Base-by-base conservation (phyloP, 2,797 vertebrate species). In the Sarcophilus harrisii region DNA sequence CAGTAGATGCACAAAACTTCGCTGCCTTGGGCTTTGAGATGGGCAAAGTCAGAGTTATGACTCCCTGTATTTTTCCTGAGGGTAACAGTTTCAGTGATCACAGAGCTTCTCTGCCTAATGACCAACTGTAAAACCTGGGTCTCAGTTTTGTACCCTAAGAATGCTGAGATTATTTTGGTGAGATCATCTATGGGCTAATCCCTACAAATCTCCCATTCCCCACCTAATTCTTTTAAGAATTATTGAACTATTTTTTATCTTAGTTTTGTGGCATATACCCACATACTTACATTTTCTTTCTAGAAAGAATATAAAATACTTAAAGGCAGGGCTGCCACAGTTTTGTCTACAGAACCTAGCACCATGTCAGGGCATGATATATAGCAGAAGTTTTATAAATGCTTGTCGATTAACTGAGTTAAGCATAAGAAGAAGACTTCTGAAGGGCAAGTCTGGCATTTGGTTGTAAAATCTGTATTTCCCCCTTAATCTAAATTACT, bases 401-500 rank as follows among this genome's bases (percentile, higher is more conserved):
- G 16, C n/a, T n/a, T 21, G 32, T 8, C 73, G 62, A n/a, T 66
- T 18, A 38, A 38, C 4, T 73, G 66, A 73, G 66, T 38, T 38
- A 24, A 45, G 18, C 18, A 1, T 81, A 8, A 81, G 66, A 9
- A 21, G 14, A 73, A 4, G n/a, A 81, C 66, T 81, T 38, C 18
- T 38, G 66, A 8, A 81, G 66, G 18, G 62, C 32, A 14, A 73
- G 13, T 38, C 16, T 73, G 32, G n/a, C 66, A 45, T 81, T 38
- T 81, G 18, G 2, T 18, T 81, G 18, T 81, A 38, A 38, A 91
- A 93, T 87, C 45, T 92, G 13, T 38, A n/a, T 11, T 96, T 94
- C 91, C 59, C 58, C 30, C 66, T 58, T 60, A 38, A 10, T 59
- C 28, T 90, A 96, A 62, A 92, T 55, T 93, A 89, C 45, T 94